Base-by-base conservation (phyloP, 2,797 vertebrate genomes). In the Xerus rutilus region DNA sequence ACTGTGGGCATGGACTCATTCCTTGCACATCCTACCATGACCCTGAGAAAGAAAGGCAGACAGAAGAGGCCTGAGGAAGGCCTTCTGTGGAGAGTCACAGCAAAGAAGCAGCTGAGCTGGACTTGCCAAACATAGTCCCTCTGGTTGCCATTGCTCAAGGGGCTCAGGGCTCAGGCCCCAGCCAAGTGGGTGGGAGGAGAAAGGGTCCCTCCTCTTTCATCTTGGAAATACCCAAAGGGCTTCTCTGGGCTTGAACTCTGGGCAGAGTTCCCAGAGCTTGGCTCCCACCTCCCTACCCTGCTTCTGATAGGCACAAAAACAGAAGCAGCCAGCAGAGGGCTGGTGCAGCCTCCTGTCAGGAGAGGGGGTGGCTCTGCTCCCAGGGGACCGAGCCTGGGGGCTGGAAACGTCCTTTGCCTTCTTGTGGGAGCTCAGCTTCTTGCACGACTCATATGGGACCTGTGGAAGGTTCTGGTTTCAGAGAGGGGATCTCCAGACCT, bases 11-110 rank as follows among this genome's bases (percentile, higher is more conserved):
- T 1, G 3, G 32, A 13, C 13, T 0, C 0, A 28, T 52, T 52
- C 62, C 47, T 13, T 47, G 15, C 13, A 21, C 0, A 3, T 39
- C 72, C 30, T 57, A 21, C 43, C 0, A 0, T 0, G n/a, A 43
- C n/a, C 47, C 73, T 18, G 35, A 67, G 65, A 39, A 35, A 91
- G 21, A 39, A 14, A 21, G 43, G 73, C 59, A 39, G 43, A 14
- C 35, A 25, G 86, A 28, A 74, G 39, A 17, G 35, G 65, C 32
- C 43, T 7, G 62, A 82, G 30, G 65, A 76, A 57, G 59, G 13
- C 25, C 59, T 52, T 59, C 21, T 30, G n/a, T 0, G 12, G 65
- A 39, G 28, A 54, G 21, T 67, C 10, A 20, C 4, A 23, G 74
- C 85, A 65, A 11, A 69, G 45, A 52, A 1, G 2, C 4, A 15